Evolutionary conservation across 1,140 invertebrate species (phyloP), one percentile per base, ranked within the genome.

Genomic region (Danaus melanippus): DNA sequence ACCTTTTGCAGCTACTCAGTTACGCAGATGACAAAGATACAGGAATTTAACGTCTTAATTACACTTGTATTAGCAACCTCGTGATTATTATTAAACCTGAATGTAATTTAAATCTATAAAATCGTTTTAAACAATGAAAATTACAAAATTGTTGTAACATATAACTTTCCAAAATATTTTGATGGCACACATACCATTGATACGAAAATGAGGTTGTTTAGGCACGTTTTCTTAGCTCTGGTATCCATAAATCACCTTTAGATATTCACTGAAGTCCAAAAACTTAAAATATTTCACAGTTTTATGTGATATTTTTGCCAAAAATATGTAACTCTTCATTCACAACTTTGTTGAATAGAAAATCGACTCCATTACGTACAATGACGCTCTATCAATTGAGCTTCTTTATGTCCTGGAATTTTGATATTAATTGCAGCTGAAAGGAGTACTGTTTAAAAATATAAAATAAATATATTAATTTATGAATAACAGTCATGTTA

Each of bases 141-240:
- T 45, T 52, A 52, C 43, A 52, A 10, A 11, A 11, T 44, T 32
- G 15, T 52, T 44, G 9, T 45, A 45, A 56, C 49, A 69, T 45
- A 50, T 53, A 79, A 87, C 86, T 87, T 87, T 87, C 86, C 84
- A 87, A 87, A 87, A 87, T 87, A 87, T 87, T 87, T 85, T 87
- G 86, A 85, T 87, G 84, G 78, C 84, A 84, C 74, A 84, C 79
- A 87, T 86, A 86, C 81, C 81, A 83, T 76, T 76, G 67, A 70
- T 63, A 68, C 58, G 64, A 71, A 69, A 79, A 76, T 66, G 70
- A 84, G 77, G 80, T 84, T 84, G 79, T 82, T 74, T 67, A 47
- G 46, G 61, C 60, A 64, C 51, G 74, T 78, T 64, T 66, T 67
- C 56, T 41, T 46, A 47, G 60, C 57, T 55, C 55, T 65, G 66